Evolutionary conservation across 2,113 vertebrate genomes (phyloP).

Genomic region (Lasiurus cinereus): DNA sequence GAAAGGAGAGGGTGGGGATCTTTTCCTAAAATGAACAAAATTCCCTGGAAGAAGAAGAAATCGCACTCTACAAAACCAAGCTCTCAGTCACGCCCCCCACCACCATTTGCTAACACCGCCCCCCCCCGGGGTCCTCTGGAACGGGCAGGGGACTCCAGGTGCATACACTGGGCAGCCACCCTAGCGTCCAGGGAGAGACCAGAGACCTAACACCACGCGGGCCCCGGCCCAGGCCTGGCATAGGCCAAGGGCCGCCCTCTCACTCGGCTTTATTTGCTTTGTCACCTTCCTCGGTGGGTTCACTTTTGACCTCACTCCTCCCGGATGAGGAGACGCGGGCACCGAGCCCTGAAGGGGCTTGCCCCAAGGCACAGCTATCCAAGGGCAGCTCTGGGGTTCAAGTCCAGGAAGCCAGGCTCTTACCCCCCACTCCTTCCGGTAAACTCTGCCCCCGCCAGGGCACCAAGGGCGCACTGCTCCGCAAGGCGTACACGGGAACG

Average conservation of each 20-base stretch:
- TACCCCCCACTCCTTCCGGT: background rate
- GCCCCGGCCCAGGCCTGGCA: no score
- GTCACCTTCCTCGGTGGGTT: accelerated
- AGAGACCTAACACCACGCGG: background rate
- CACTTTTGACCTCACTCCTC: no score
- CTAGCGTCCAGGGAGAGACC: background rate
- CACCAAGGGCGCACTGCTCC: accelerated
- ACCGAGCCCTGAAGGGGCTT: background rate
- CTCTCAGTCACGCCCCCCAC: accelerated
- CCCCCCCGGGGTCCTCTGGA: accelerated
- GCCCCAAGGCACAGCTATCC: background rate
- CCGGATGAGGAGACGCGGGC: background rate
- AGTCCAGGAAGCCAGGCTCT: no score
- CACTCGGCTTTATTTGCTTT: no score
- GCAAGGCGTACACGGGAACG: background rate
- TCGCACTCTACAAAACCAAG: accelerated
- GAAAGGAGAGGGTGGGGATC: background rate
- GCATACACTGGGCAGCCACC: no score
- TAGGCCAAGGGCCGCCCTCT: accelerated
- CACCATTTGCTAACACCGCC: background rate
- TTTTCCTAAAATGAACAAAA: background rate
- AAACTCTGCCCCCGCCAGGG: background rate
- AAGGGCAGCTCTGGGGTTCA: background rate
- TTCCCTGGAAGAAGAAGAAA: no score
- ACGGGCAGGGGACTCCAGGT: background rate